These are phyloP conservation scores for Caenorhabditis tropicalis DNA, from an alignment of 1,140 invertebrate genomes.

Conservation along the genomic window DNA sequence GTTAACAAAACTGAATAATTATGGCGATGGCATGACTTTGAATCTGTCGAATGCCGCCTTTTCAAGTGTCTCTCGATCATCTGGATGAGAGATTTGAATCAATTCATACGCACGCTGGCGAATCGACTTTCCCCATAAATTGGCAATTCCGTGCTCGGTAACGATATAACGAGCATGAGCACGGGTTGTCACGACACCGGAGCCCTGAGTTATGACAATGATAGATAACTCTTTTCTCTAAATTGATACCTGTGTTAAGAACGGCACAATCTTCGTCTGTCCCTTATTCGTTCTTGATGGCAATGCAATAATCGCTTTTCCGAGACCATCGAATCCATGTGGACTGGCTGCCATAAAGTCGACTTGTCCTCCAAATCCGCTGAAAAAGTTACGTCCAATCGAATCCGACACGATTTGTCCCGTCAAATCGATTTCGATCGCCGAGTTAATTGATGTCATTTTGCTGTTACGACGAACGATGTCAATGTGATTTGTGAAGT, in stretches of 20 bases:
- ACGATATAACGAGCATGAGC: constrained; percentile 91
- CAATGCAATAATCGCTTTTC: constrained; percentile 91
- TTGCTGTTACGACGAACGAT: constrained; percentile 84
- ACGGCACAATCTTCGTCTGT: constrained; percentile 87
- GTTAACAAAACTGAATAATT: background rate
- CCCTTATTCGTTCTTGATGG: constrained; percentile 85
- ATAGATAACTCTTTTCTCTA: no score
- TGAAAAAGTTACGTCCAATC: constrained; percentile 89
- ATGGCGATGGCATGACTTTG: constrained; percentile 80
- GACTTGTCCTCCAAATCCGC: constrained; percentile 88
- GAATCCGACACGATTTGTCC: constrained; percentile 91
- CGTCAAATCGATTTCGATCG: constrained; percentile 93
- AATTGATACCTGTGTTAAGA: constrained; percentile 75
- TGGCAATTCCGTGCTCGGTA: constrained; percentile 89
- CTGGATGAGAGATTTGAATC: constrained; percentile 87
- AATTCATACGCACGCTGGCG: constrained; percentile 83
- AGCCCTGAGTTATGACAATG: constrained; percentile 77
- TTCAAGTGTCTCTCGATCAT: constrained; percentile 84
- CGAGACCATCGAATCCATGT: constrained; percentile 84
- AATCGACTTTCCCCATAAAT: constrained; percentile 86
- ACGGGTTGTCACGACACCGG: constrained; percentile 89
- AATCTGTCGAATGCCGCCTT: constrained; percentile 87
- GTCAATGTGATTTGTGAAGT: constrained; percentile 84
- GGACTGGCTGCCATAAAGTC: constrained; percentile 93
- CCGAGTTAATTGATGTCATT: constrained; percentile 95